Base-by-base conservation (phyloP, 2,888 invertebrate species). In the Agrotis segetum region DNA sequence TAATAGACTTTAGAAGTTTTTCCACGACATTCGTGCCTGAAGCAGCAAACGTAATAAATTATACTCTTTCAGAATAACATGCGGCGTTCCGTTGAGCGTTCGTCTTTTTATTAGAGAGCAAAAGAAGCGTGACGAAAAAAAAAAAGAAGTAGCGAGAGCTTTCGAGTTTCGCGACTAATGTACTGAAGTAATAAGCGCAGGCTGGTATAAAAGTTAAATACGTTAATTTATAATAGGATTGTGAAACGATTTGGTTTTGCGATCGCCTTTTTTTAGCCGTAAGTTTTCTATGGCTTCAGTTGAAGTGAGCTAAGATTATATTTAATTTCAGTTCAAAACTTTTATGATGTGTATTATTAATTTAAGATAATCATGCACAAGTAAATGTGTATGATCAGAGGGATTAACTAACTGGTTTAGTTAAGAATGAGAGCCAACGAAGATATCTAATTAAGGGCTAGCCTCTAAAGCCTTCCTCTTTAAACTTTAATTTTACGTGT, bases 11-110 rank as follows among this genome's bases (percentile, higher is more conserved):
- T 69, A 83, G 73, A 85, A 87, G 82, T 81, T 86, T 85, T 85
- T 86, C 81, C 85, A 82, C 83, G 87, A 84, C 88, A 87, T 88
- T 87, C 85, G 85, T 81, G 77, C 83, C 81, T 83, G 75, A 76
- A 82, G 83, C 85, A 86, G 86, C 82, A 82, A 86, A 86, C 81
- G 89, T 85, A 91, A 92, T 92, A 91, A 92, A 92, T 92, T 92
- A 92, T 88, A 90, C 88, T 88, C 85, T 88, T 87, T 87, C 88
- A 85, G 86, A 89, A 90, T 87, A 90, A 88, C 88, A 88, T 87
- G 85, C 85, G 81, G 74, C 83, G 81, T 89, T 88, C 82, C 85
- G 84, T 77, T 75, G 84, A 84, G 78, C 82, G 78, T 34, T 67
- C 71, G 81, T 84, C 83, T 90, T 89, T 88, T 89, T 87, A 82